These are phyloP conservation scores for Acanthoscelides obtectus DNA, from an alignment of 2,888 invertebrate species.

Conservation along the genomic window DNA sequence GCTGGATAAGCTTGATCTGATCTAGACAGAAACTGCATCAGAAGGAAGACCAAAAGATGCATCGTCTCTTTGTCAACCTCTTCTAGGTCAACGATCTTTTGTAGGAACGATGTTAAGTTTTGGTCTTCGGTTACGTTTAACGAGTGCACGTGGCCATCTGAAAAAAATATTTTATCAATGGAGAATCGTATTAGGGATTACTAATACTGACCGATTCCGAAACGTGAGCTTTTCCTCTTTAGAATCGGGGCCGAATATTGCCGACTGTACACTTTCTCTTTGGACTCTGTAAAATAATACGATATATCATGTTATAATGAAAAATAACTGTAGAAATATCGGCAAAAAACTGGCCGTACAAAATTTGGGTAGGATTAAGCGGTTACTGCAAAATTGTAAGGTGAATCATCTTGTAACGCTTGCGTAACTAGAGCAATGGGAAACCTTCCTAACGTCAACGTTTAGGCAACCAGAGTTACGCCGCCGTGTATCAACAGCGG, in stretches of 20 bases:
- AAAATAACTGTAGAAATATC: too few relatives aligned
- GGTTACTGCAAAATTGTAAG: too few relatives aligned
- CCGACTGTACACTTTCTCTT: constrained; percentile 82
- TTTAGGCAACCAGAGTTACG: too few relatives aligned
- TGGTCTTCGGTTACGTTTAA: constrained; percentile 77
- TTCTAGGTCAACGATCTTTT: constrained; percentile 87
- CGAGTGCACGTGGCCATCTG: constrained; percentile 81
- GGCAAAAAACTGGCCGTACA: too few relatives aligned
- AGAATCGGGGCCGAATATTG: constrained; percentile 95
- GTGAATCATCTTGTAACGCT: too few relatives aligned
- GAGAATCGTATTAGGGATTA: constrained; percentile 60
- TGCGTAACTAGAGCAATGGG: too few relatives aligned
- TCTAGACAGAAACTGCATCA: constrained; percentile 92
- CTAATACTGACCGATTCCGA: constrained; percentile 84
- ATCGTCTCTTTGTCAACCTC: constrained; percentile 95
- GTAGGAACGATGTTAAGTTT: constrained; percentile 71
- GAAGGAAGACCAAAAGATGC: constrained; percentile 87
- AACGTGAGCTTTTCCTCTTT: constrained; percentile 87
- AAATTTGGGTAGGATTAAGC: too few relatives aligned
- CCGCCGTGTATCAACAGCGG: too few relatives aligned
- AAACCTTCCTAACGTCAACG: too few relatives aligned
- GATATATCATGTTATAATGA: background rate
- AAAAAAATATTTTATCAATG: constrained; percentile 50
- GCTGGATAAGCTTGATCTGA: constrained; percentile 78
- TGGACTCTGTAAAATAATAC: constrained; percentile 45